phyloP scores from a whole-genome alignment of 1,140 invertebrate genomes.

The Drosophila baimaii region DNA sequence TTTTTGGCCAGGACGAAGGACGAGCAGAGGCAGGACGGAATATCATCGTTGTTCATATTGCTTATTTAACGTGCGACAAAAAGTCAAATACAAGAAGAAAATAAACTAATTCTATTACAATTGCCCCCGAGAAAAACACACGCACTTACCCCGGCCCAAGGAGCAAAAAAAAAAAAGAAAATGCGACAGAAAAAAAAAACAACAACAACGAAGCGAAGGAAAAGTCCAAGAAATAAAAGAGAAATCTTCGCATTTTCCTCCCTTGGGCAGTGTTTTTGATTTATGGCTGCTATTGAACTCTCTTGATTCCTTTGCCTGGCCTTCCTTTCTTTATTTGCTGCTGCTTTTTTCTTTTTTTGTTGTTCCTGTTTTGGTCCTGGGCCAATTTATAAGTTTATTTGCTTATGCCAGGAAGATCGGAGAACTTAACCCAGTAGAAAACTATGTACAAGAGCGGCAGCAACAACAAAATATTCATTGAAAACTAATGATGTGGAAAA shows the following conservation, averaged over 20 bases:
- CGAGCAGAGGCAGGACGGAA: too few species aligned
- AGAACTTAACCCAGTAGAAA: slow-evolving; percentile 59
- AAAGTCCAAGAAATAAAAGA: slow-evolving; percentile 7
- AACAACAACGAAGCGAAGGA: not conserved
- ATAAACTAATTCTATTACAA: slow-evolving; percentile 74
- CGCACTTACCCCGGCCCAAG: slow-evolving; percentile 6
- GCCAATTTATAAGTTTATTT: slow-evolving; percentile 79
- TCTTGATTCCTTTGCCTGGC: slow-evolving; percentile 12
- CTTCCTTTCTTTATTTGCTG: slow-evolving; percentile 2
- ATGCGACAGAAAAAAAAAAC: too few species aligned
- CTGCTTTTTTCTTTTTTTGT: slow-evolving; percentile 20
- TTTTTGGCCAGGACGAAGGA: not conserved
- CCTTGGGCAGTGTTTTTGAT: slow-evolving; percentile 67
- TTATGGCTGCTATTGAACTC: slow-evolving; percentile 77
- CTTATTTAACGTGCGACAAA: slow-evolving; percentile 55
- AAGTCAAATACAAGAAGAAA: slow-evolving; percentile 71
- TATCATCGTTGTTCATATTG: slow-evolving; percentile 12
- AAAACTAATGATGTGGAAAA: slow-evolving; percentile 82
- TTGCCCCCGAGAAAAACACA: slow-evolving; percentile 45
- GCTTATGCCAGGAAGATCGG: slow-evolving; percentile 52
- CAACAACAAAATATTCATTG: slow-evolving; percentile 70
- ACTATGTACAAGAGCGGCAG: too few species aligned
- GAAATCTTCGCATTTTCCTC: slow-evolving; percentile 24
- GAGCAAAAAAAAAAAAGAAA: slow-evolving; percentile 1
- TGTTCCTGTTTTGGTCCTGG: slow-evolving; percentile 40